These are phyloP conservation scores for Eristalis tenax DNA, from an alignment of 2,888 invertebrate genomes.

Conservation along the genomic window DNA sequence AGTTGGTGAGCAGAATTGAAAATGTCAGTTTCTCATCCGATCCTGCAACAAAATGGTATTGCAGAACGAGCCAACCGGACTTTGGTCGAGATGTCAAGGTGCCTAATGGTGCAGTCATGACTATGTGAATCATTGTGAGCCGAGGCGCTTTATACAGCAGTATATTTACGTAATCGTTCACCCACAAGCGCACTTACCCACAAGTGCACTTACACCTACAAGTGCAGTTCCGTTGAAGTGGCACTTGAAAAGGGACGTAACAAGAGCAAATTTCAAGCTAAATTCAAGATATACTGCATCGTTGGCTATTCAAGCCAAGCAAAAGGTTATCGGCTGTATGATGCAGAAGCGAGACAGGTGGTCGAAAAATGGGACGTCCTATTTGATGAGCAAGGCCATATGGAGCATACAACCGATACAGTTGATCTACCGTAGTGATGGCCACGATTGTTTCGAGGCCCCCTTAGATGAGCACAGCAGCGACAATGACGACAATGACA, in stretches of 20 bases:
- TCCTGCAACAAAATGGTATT: too few species aligned
- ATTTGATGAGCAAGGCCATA: conserved; percentile 59
- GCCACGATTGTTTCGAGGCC: background rate
- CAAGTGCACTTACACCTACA: conserved; percentile 44
- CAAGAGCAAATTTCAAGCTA: conserved; percentile 39
- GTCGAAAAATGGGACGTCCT: conserved; percentile 25
- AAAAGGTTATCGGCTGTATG: conserved; percentile 39
- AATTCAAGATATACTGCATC: conserved; percentile 45
- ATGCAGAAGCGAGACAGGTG: conserved; percentile 3
- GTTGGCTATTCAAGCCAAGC: conserved; percentile 23
- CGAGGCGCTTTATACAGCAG: conserved; percentile 53
- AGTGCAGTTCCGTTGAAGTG: conserved; percentile 35
- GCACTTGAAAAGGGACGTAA: conserved; percentile 24
- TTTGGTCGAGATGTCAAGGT: conserved; percentile 53
- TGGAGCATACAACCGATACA: background rate
- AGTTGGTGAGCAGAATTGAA: too few species aligned
- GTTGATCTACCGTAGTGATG: background rate
- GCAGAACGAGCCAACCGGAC: too few species aligned
- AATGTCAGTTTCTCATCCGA: too few species aligned
- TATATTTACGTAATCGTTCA: conserved; percentile 45
- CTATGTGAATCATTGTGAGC: conserved; percentile 49
- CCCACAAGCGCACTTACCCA: conserved; percentile 27
- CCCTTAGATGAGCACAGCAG: background rate
- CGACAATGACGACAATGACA: background rate
- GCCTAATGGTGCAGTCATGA: conserved; percentile 32